Conservation (phyloP, 2,113 vertebrate genomes). For the Gymnogyps californianus region DNA sequence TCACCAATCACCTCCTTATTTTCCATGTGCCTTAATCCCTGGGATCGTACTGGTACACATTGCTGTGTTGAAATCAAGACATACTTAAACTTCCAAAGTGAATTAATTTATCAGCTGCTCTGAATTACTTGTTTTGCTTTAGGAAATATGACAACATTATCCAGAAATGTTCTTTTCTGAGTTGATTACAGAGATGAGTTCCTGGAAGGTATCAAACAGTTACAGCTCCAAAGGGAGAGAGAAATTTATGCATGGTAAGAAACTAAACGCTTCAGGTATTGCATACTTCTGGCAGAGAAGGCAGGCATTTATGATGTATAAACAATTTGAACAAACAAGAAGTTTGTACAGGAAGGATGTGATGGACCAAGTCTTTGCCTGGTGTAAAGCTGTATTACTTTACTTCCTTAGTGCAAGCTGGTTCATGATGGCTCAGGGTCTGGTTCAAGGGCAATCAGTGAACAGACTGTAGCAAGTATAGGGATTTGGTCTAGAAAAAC, state of each 20-base stretch:
- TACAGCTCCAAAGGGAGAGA: neutral
- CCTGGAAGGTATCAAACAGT: slow-evolving; percentile 15
- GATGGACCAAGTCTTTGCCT: neutral
- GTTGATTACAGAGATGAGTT: neutral
- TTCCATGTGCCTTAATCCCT: neutral
- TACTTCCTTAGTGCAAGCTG: neutral
- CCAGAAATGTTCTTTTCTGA: slow-evolving; percentile 8
- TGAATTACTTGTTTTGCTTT: slow-evolving; percentile 47
- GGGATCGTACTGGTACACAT: neutral
- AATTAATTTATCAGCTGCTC: slow-evolving; percentile 7
- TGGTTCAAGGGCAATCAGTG: neutral
- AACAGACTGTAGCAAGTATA: neutral
- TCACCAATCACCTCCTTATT: no score
- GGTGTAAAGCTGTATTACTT: neutral
- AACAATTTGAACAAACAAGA: neutral
- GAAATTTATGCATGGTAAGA: neutral
- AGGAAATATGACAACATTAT: slow-evolving; percentile 30
- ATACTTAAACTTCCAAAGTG: slow-evolving; percentile 23
- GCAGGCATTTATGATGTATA: neutral
- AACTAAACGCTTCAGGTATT: neutral
- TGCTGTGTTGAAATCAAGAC: neutral
- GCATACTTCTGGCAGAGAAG: neutral
- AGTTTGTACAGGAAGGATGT: neutral
- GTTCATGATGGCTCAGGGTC: neutral
- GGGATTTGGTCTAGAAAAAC: neutral